Evolutionary conservation across 1,140 invertebrate species (phyloP).

Genomic region (Tetramorium simillimum): DNA sequence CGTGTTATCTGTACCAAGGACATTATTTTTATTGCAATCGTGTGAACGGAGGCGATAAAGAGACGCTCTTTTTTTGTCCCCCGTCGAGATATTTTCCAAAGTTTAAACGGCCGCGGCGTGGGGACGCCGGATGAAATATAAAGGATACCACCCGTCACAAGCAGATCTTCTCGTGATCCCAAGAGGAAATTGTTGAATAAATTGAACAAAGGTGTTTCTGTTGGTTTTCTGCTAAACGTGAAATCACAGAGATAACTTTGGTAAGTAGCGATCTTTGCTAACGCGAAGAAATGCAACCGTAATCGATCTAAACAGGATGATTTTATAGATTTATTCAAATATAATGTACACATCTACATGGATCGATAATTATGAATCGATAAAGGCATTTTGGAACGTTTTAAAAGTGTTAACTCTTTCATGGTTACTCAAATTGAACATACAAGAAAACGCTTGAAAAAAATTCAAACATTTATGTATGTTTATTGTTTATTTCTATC

Average conservation of each 20-base stretch:
- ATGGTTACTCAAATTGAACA: too few relatives aligned
- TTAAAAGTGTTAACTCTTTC: neutral
- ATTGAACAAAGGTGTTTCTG: neutral
- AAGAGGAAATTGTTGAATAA: neutral
- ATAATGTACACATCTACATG: too few relatives aligned
- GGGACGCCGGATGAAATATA: constrained; percentile 4
- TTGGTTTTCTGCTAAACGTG: neutral
- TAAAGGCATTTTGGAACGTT: neutral
- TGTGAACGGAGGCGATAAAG: constrained; percentile 23
- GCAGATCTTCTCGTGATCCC: neutral
- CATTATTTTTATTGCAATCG: constrained; percentile 30
- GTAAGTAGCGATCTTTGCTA: neutral
- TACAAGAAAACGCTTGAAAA: too few relatives aligned
- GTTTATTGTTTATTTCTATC: too few relatives aligned
- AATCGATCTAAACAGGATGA: neutral
- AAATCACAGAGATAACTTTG: neutral
- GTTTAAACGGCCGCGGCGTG: neutral
- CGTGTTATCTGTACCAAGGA: constrained; percentile 27
- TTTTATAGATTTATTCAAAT: too few relatives aligned
- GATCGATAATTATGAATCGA: neutral
- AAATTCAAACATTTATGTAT: too few relatives aligned
- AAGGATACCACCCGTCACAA: neutral
- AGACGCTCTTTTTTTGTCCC: neutral
- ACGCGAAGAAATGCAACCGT: neutral
- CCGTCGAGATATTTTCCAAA: constrained; percentile 26